phyloP scores from a whole-genome alignment of 2,797 vertebrate species.

The Cottoperca gobio region DNA sequence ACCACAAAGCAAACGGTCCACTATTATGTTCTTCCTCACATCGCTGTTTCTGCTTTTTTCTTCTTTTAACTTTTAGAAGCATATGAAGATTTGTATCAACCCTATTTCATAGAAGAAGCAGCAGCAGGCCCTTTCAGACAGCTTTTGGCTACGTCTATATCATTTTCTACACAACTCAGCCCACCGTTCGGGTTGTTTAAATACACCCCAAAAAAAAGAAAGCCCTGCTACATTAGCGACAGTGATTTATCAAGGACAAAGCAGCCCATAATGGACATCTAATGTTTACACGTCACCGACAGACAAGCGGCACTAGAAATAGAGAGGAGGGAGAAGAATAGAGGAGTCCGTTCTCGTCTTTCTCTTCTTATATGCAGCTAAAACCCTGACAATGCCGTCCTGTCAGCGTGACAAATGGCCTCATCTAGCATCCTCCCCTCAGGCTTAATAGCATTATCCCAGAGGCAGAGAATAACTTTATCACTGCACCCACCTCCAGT shows the following conservation, averaged over 20 bases:
- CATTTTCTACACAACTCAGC: conserved; percentile 26
- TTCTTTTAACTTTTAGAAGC: conserved; percentile 1
- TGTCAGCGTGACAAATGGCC: conserved; percentile 84
- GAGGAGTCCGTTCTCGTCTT: conserved; percentile 71
- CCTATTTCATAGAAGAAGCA: neutral
- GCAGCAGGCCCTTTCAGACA: neutral
- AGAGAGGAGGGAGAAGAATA: conserved; percentile 70
- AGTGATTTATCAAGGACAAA: conserved; percentile 82
- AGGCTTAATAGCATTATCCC: conserved; percentile 83
- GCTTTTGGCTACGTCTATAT: conserved; percentile 33
- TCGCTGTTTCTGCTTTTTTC: neutral
- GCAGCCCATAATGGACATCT: conserved; percentile 78
- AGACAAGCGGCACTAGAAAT: conserved; percentile 73
- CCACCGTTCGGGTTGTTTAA: conserved; percentile 41
- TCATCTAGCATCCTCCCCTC: conserved; percentile 80
- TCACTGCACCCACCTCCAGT: conserved; percentile 70
- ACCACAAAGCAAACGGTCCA: neutral
- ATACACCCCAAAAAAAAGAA: conserved; percentile 43
- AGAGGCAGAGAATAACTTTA: conserved; percentile 79
- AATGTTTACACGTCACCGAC: conserved; percentile 78
- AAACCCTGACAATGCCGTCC: conserved; percentile 82
- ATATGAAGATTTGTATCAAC: neutral
- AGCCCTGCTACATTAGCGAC: conserved; percentile 60
- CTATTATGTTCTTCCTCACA: neutral
- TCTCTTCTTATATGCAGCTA: conserved; percentile 64